Conservation (phyloP, 2,797 vertebrate genomes). For the Xiphophorus birchmanni region DNA sequence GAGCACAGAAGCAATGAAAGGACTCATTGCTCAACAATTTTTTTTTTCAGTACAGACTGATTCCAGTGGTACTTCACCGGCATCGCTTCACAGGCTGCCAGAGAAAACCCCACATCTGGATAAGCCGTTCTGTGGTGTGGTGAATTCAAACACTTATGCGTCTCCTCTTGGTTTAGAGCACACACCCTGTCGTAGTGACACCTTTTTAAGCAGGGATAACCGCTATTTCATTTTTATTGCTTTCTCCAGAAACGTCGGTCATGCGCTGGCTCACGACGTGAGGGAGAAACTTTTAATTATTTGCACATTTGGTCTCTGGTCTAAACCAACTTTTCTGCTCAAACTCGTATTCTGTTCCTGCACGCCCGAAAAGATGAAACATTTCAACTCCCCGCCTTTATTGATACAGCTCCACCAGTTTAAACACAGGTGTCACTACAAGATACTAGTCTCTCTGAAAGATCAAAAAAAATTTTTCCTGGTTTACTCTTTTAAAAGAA, state of each 20-base stretch:
- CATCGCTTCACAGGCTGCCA: constrained; percentile 57
- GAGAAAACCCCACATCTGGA: constrained; percentile 72
- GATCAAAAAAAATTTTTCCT: constrained; percentile 76
- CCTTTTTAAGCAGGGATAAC: constrained; percentile 67
- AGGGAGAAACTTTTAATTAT: constrained; percentile 45
- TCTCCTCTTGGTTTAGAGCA: constrained; percentile 57
- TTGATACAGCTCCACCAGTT: constrained; percentile 76
- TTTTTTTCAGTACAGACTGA: not conserved
- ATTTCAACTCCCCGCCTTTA: constrained; percentile 67
- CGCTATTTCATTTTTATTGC: constrained; percentile 63
- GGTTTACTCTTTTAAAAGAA: constrained; percentile 67
- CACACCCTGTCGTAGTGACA: constrained; percentile 70
- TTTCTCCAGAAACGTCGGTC: constrained; percentile 36
- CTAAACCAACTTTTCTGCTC: constrained; percentile 50
- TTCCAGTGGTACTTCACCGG: constrained; percentile 63
- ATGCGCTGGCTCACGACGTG: constrained; percentile 33
- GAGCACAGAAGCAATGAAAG: not conserved
- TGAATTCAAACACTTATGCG: constrained; percentile 65
- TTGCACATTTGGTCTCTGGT: constrained; percentile 48
- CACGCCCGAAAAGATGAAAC: constrained; percentile 68
- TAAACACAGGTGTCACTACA: constrained; percentile 77
- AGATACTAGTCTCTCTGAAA: constrained; percentile 74
- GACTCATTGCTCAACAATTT: not conserved
- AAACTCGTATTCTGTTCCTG: constrained; percentile 55
- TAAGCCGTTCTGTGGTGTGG: constrained; percentile 64